A percentile compares a stretch with the other conserved stretches of the same genome.
Evolutionary conservation across 2,797 vertebrate genomes (phyloP).

Genomic region (Ispidina picta): DNA sequence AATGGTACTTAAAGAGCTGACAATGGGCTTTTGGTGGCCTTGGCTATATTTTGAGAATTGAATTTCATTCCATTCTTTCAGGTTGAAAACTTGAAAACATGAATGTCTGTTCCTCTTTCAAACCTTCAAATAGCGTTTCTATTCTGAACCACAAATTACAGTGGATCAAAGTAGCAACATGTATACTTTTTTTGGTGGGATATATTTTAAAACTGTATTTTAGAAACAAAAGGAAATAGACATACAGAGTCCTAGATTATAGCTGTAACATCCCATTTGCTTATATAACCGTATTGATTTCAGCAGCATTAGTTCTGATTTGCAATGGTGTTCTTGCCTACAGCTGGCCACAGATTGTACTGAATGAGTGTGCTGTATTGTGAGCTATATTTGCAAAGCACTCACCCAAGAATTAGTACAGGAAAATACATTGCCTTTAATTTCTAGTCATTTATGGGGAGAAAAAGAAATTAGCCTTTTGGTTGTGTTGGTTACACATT

Average conservation of each 20-base stretch:
- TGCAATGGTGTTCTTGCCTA: neutral
- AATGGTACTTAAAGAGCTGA: neutral
- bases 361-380: neutral
- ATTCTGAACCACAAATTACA: neutral
- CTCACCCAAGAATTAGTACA: neutral
- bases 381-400: neutral
- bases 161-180: neutral
- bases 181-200: neutral
- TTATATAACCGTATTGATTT: neutral
- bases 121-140: neutral
- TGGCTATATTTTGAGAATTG: neutral
- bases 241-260: neutral
- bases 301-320: neutral
- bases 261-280: neutral
- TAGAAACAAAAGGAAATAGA: neutral
- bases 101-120: neutral
- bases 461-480: neutral
- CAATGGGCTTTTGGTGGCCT: neutral
- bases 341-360: constrained; percentile 1
- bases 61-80: neutral
- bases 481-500: constrained; percentile 7
- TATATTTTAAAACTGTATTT: neutral
- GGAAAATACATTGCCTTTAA: neutral
- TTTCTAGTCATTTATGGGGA: neutral
- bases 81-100: neutral